Base-by-base conservation (phyloP, 1,140 invertebrate species). In the Drosophila truncata region DNA sequence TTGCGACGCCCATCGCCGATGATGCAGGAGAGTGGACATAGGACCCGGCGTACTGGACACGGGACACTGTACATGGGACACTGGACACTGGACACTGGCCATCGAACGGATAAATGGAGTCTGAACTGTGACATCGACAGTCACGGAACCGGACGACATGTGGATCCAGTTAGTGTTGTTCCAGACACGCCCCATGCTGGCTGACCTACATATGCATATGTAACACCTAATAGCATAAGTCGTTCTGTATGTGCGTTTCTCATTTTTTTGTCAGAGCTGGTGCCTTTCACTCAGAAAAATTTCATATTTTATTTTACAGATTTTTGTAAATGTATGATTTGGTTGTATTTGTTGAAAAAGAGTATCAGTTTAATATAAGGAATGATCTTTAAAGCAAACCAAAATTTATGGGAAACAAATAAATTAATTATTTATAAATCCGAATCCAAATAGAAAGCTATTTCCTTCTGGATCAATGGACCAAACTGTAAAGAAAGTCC, bases 161-260 rank as follows among this genome's bases (percentile, higher is more conserved):
- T 84, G 82, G 82, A 86, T 70, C 78, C 60, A 64, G 82, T 85
- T 73, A 76, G 59, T 70, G 66, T 67, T 71, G 60, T 71, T 42
- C 14, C 71, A 63, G 29, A 59, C 47, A 69, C 44, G 59, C 76
- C 66, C 69, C 78, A 39, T 50, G 50, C 71, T 42, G 58, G 46
- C 67, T 85, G 82, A 85, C 82, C 82, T 82, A 85, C 83, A 85
- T 86, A 85, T 82, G 82, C 82, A 85, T 85, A 52, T 75, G 76
- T 69, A 75, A 82, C 82, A 78, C 69, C 81, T 75, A 62, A 79
- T 44, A 77, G 78, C 64, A 37, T 46, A 60, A 44, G 63, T 52
- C 13, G 54, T 47, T 13, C 42, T 37, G 37, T 70, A 41, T 50
- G 14, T 50, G 35, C 60, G 73, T 49, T 31, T 37, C 35, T 63